phyloP scores from a whole-genome alignment of 2,797 vertebrate species.

The Macrochelys suwanniensis region DNA sequence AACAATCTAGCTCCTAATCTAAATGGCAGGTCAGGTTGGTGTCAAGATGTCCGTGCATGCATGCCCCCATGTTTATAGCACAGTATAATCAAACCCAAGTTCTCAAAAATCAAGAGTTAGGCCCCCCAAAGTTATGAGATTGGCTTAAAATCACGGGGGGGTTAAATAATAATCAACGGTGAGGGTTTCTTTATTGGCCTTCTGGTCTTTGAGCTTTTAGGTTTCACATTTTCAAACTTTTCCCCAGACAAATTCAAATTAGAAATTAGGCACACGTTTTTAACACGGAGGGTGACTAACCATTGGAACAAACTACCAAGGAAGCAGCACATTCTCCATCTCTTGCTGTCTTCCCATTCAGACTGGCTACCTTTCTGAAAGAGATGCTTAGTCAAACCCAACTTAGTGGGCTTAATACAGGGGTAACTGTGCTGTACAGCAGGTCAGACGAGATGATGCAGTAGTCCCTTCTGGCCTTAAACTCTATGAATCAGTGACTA shows the following conservation, averaged over 20 bases:
- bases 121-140: not conserved
- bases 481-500: not conserved
- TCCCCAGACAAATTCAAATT: not conserved
- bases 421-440: not conserved
- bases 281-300: not conserved
- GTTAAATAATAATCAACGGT: not conserved
- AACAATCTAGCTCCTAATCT: not conserved
- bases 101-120: not conserved
- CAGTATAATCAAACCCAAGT: not conserved
- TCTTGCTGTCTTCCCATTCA: not conserved
- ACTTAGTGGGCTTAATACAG: not conserved
- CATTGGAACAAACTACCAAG: not conserved
- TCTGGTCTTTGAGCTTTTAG: not conserved
- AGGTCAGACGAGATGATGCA: not conserved
- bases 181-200: not conserved
- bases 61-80: not conserved
- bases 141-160: not conserved
- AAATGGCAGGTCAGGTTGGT: not conserved
- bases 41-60: not conserved
- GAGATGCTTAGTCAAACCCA: not conserved
- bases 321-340: not conserved
- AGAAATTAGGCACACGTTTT: not conserved
- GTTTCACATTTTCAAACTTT: not conserved
- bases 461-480: not conserved
- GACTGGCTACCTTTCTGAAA: not conserved